Evolutionary conservation across 1,140 invertebrate genomes (phyloP), one percentile per base, ranked within the genome.

Genomic region (Andrena cerasifolii): DNA sequence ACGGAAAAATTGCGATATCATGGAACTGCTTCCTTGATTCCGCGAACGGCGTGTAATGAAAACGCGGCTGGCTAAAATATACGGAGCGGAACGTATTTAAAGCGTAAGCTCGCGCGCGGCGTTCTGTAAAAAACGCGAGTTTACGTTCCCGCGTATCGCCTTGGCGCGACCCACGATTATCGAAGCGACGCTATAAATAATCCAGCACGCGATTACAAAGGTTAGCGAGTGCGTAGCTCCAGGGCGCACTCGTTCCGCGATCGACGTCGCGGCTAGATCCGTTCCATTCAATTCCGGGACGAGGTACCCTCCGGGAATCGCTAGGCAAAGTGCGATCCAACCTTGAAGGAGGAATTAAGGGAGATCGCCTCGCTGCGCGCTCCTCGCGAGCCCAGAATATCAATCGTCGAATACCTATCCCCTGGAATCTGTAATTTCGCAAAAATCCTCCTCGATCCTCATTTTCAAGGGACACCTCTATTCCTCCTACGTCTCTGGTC

Each of bases 151-250:
- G 33, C 33, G 33, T 61, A 61, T 61, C 58, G 58, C 58, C 3
- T 61, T 43, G 33, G 33, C 58, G 36, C 33, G 58, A 61, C 58
- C 58, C 62, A 28, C 62, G 43, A 65, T 65, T 65, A 65, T 65
- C 62, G 62, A 49, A 10, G 62, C 61, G 61, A 10, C 16, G 61
- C 62, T 65, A 31, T 66, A 66, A 66, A 66, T 66, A 66, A 53
- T 66, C 63, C 28, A 8, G 49, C 47, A 26, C 49, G 31, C 47
- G 47, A 66, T 67, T 67, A 51, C 65, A 54, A 40, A 51, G 65
- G 49, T 54, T 54, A 26, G n/a, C 12, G 31, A 28, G n/a, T 21
- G 40, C 36, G 21, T 45, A 28, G 56, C 56, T 59, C 56, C 16
- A 10, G 21, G 16, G n/a, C 40, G 33, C 58, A 61, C n/a, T 36